These are phyloP conservation scores for Anolis carolinensis DNA, from an alignment of 2,113 vertebrate genomes.

Conservation along the genomic window DNA sequence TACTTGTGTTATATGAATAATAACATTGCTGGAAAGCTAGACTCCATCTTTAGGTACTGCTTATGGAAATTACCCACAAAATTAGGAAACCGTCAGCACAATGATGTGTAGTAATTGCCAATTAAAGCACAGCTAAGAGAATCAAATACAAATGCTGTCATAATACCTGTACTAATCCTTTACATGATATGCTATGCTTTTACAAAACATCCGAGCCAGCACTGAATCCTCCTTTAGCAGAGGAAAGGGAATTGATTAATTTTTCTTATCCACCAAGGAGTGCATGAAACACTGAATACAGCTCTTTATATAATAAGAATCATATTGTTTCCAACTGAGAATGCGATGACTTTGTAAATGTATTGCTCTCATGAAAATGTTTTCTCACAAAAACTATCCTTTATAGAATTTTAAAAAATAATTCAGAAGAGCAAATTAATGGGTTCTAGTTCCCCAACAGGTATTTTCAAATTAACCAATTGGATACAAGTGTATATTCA, in stretches of 20 bases:
- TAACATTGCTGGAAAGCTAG: background rate
- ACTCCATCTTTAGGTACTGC: background rate
- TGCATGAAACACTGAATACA: conserved; percentile 1
- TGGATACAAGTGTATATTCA: background rate
- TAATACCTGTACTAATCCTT: background rate
- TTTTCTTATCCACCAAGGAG: background rate
- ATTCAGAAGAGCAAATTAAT: background rate
- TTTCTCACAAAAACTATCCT: background rate
- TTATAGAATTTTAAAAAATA: background rate
- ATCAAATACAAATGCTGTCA: background rate
- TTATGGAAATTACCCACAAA: background rate
- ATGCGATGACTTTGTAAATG: conserved; percentile 10
- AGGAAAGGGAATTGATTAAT: background rate
- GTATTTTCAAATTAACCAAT: background rate
- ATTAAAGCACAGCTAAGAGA: background rate
- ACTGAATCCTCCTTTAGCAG: background rate
- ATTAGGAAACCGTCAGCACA: background rate
- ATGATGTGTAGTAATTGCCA: background rate
- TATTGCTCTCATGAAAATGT: background rate
- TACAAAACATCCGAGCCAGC: background rate
- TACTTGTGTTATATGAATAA: background rate
- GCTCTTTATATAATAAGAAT: background rate
- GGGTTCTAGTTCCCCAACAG: background rate
- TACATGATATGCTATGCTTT: background rate
- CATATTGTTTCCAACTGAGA: background rate